phyloP scores from a whole-genome alignment of 2,113 vertebrate species.

The Hydrochoerus hydrochaeris region DNA sequence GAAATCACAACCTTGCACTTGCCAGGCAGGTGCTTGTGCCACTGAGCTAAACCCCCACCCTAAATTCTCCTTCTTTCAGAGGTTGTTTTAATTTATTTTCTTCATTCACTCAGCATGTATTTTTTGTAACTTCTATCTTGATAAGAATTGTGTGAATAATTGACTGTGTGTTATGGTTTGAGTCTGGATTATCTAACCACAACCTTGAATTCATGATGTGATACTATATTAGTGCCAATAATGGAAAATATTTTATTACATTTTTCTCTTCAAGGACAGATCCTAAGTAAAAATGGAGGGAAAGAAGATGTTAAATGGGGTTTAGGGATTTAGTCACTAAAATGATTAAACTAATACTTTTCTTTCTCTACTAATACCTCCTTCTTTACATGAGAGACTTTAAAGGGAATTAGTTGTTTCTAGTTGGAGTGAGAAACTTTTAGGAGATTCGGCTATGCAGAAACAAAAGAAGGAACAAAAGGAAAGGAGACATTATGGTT shows the following conservation, averaged over 20 bases:
- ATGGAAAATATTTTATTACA: neutral
- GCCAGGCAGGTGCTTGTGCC: too few species aligned
- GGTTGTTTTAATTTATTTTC: slow-evolving; percentile 26
- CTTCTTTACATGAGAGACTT: neutral
- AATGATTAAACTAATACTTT: neutral
- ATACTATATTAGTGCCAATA: neutral
- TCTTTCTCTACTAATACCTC: neutral
- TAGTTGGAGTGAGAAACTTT: slow-evolving; percentile 39
- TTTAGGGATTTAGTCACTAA: neutral
- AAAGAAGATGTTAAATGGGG: slow-evolving; percentile 18
- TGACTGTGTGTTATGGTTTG: neutral
- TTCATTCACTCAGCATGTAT: neutral
- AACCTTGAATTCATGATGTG: neutral
- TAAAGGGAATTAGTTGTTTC: neutral
- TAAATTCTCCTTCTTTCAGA: neutral
- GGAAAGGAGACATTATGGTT: neutral
- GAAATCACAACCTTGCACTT: too few species aligned
- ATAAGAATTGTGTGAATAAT: slow-evolving; percentile 5
- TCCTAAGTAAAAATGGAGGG: neutral
- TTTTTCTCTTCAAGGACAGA: slow-evolving; percentile 9
- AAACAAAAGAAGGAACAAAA: neutral
- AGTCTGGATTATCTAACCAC: neutral
- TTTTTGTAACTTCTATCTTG: slow-evolving; percentile 1
- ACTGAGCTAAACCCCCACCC: too few species aligned
- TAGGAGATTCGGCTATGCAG: neutral